phyloP scores from a whole-genome alignment of 2,797 vertebrate genomes.

The Erithacus rubecula region DNA sequence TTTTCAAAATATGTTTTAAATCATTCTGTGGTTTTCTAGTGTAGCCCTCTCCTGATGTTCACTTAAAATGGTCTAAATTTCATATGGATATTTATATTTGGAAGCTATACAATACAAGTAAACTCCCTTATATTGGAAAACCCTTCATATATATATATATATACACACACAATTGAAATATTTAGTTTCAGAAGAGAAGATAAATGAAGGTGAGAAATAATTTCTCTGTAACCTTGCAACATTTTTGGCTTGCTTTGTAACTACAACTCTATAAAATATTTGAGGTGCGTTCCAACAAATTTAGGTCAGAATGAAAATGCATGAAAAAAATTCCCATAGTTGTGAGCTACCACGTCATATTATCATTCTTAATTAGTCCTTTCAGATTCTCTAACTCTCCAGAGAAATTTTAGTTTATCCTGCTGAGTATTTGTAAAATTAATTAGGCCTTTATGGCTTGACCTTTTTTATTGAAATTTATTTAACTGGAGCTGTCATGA shows the following conservation, averaged over 20 bases:
- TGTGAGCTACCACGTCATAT: neutral
- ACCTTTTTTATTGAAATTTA: conserved; percentile 15
- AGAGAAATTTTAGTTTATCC: conserved; percentile 13
- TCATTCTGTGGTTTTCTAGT: neutral
- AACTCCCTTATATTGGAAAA: neutral
- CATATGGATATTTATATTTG: neutral
- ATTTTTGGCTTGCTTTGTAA: neutral
- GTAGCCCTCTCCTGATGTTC: neutral
- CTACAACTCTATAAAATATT: neutral
- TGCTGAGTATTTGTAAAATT: conserved; percentile 29
- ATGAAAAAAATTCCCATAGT: neutral
- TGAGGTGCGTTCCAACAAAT: neutral
- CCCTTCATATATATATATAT: neutral
- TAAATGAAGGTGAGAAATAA: neutral
- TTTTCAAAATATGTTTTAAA: neutral
- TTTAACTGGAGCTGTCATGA: neutral
- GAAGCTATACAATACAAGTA: neutral
- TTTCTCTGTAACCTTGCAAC: neutral
- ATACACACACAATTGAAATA: neutral
- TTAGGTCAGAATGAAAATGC: neutral
- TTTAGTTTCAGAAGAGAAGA: neutral
- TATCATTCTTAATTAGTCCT: conserved; percentile 4
- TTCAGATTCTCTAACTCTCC: neutral
- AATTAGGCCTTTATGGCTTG: conserved; percentile 3
- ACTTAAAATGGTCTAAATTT: neutral